phyloP scores from a whole-genome alignment of 2,888 invertebrate genomes.

The Eilema caniola region DNA sequence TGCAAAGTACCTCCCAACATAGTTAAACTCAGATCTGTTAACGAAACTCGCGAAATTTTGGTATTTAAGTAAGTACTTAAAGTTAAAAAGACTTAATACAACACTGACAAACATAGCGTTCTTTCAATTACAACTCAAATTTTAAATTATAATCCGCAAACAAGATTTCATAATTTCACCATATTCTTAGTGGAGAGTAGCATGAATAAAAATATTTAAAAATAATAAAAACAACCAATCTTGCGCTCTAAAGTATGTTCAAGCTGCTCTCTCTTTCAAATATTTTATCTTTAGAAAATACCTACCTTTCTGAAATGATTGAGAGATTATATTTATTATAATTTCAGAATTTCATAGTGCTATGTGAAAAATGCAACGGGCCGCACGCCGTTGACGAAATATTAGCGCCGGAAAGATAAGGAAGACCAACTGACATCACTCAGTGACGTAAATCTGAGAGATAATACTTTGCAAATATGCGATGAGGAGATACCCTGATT shows the following conservation, averaged over 20 bases:
- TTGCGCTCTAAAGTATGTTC: neutral
- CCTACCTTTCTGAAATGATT: neutral
- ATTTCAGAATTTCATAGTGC: conserved; percentile 69
- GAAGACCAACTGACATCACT: neutral
- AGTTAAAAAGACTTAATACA: no score
- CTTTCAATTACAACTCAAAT: no score
- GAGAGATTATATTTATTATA: conserved; percentile 15
- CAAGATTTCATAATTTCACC: neutral
- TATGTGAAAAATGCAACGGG: conserved; percentile 65
- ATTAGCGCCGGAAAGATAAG: conserved; percentile 68
- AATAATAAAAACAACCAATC: neutral
- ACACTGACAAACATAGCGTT: no score
- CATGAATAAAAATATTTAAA: neutral
- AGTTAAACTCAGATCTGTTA: no score
- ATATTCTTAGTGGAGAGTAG: neutral
- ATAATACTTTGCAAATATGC: neutral
- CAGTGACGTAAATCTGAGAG: neutral
- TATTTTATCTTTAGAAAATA: neutral
- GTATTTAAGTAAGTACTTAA: no score
- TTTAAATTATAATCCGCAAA: no score
- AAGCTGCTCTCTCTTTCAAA: neutral
- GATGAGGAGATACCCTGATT: neutral
- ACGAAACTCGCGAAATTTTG: no score
- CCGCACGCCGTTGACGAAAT: conserved; percentile 64
- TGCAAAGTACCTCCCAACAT: no score